Base-by-base conservation (phyloP, 2,797 vertebrate species). In the Dryobates pubescens region DNA sequence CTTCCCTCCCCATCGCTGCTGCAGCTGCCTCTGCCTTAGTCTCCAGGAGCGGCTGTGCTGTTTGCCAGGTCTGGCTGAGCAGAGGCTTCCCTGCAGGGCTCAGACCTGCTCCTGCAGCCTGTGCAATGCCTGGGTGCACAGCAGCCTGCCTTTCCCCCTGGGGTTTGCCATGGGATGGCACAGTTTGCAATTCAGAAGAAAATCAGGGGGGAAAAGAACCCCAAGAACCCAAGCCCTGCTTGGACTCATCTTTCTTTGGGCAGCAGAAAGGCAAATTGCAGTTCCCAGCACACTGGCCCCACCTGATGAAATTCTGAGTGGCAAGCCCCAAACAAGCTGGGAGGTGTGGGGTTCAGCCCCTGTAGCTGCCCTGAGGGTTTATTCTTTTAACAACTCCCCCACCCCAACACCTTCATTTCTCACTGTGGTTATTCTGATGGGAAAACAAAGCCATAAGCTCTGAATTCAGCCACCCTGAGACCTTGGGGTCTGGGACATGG, bases 1-100 rank as follows among this genome's bases (percentile, higher is more conserved):
- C 41, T 83, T 13, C 1, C 0, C 63, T 86, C 29, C 24, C 71
- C 71, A 16, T 76, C 79, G 53, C 27, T 16, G 22, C 73, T 65
- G 86, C 32, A n/a, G 0, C 23, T 47, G 78, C 62, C 18, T 64
- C 79, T 62, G 76, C 76, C 62, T 47, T 5, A 5, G 57, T 61
- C 36, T 77, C 57, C 45, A 29, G 0, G 4, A 68, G 75, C 47
- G 2, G 0, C 32, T 3, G 56, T 3, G 41, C 7, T 1, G 0
- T 64, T 56, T 29, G 79, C 73, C 87, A 49, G 0, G 0, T 67
- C 43, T 22, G n/a, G 45, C 34, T 27, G 65, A 27, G 71, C 26
- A 45, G 19, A 47, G 22, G 27, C 27, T 51, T 36, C 24, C 51
- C 45, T 2, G 2, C 16, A 23, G 56, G 2, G 1, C 71, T 20